Base-by-base conservation (phyloP, 2,797 vertebrate genomes). In the Trematomus bernacchii region DNA sequence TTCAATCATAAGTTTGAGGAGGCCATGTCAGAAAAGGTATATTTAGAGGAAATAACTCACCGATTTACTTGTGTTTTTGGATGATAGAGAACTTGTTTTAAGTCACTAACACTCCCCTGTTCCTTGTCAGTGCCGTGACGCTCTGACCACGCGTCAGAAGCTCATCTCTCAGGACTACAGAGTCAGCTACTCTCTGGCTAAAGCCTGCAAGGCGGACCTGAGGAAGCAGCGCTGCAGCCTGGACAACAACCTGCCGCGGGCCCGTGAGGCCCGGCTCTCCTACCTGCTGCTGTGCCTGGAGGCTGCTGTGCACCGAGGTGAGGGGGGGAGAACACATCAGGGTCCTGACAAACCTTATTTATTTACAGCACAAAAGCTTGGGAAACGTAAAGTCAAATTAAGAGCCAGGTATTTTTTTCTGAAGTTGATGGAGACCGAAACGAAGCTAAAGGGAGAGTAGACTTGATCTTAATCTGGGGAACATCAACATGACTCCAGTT, bases 1-100 rank as follows among this genome's bases (percentile, higher is more conserved):
- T 99, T 99, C 89, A 98, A 99, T 84, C 98, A 99, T 92, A 99
- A 99, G 90, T 99, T 98, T 94, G 98, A 99, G 89, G 98, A 99
- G 73, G 95, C 96, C 48, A 99, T 99, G 97, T 97, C 97, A 85
- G 96, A 97, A 71, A 97, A 97, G 95, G 98, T 97, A 83, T 37
- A 37, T 37, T 37, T 37, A 37, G 8, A 37, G 33, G 4, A 27
- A 27, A 37, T 9, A 37, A 37, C 33, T 37, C 33, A 61, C 2
- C 10, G 14, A 13, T 13, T 43, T 11, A 6, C 10, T 43, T 12
- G 2, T n/a, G 48, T 52, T 53, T 42, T 55, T 12, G 15, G 51
- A 30, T 50, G 16, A 3, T n/a, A 1, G 16, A 12, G 10, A 54
- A 14, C 19, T 11, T 12, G 9, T 42, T 21, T 42, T 0, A 27